A percentile compares a stretch with the other conserved stretches of the same genome.
phyloP scores from a whole-genome alignment of 1,140 invertebrate genomes.

The Camponotus floridanus region DNA sequence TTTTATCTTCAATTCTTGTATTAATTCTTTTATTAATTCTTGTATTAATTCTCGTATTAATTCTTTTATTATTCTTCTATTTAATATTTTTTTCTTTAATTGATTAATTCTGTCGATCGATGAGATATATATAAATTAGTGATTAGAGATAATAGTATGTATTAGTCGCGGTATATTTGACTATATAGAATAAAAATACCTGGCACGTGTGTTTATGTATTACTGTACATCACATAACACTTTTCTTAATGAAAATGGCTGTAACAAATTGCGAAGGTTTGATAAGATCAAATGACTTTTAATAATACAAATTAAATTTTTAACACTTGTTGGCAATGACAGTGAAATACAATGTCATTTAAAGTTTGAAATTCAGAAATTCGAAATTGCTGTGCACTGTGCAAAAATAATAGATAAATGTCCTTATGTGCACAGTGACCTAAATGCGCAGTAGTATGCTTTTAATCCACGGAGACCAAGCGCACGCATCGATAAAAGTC shows the following conservation, averaged over 20 bases:
- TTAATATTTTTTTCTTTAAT: neutral
- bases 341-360: neutral
- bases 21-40: too few species aligned
- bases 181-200: conserved; percentile 29
- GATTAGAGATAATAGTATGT: conserved; percentile 19
- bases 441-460: conserved; percentile 61
- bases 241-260: neutral
- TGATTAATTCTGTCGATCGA: neutral
- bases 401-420: conserved; percentile 54
- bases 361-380: conserved; percentile 30
- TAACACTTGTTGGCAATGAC: neutral
- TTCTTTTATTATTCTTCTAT: too few species aligned
- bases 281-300: neutral
- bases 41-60: too few species aligned
- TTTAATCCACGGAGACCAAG: conserved; percentile 65
- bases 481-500: conserved; percentile 59
- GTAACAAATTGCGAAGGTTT: neutral
- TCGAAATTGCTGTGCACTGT: conserved; percentile 15
- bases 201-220: neutral
- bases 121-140: neutral
- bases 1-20: neutral
- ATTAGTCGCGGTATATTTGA: conserved; percentile 7
- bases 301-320: neutral
- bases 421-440: conserved; percentile 48
- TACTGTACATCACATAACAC: neutral